Evolutionary conservation across 37 sponge, comb jelly and placozoan species (phyloP).

Genomic region (Oscarella lobularis): DNA sequence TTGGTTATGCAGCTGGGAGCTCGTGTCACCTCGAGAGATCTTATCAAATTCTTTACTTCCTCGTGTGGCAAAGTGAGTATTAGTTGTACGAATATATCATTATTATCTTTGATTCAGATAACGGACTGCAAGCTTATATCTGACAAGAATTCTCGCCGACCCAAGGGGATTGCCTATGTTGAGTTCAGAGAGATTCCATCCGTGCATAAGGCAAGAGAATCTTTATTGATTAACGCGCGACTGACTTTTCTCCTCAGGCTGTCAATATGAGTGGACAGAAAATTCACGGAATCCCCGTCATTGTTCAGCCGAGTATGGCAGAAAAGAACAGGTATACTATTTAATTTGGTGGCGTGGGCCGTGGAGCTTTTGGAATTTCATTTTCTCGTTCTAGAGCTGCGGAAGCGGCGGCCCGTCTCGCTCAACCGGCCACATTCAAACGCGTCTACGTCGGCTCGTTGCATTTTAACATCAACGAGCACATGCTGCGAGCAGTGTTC

Average conservation of each 20-base stretch:
- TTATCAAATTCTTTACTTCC: slow-evolving; percentile 86
- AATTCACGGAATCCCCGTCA: slow-evolving; percentile 79
- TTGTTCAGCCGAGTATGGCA: slow-evolving; percentile 88
- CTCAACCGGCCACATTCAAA: slow-evolving; percentile 71
- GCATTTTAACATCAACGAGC: slow-evolving; percentile 84
- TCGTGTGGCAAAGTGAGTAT: slow-evolving; percentile 57
- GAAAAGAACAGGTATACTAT: slow-evolving; percentile 89
- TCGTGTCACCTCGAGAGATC: slow-evolving; percentile 40
- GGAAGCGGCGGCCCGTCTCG: slow-evolving; percentile 63
- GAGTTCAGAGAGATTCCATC: slow-evolving; percentile 75
- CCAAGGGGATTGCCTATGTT: slow-evolving; percentile 97
- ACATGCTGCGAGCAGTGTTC: slow-evolving; percentile 85
- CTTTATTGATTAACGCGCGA: not conserved
- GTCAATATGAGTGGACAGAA: slow-evolving; percentile 64
- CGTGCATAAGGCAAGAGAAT: slow-evolving; percentile 22
- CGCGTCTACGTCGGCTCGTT: slow-evolving; percentile 82
- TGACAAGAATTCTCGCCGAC: slow-evolving; percentile 83
- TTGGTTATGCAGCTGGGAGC: slow-evolving; percentile 94
- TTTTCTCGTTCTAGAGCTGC: slow-evolving; percentile 34
- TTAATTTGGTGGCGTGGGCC: too few species aligned
- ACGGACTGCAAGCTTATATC: slow-evolving; percentile 77
- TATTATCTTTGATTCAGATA: slow-evolving; percentile 18
- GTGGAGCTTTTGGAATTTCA: not conserved
- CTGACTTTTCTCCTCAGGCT: slow-evolving; percentile 23
- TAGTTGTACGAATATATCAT: not conserved